phyloP scores from a whole-genome alignment of 2,113 vertebrate genomes.

The Grammomys dolichurus region DNA sequence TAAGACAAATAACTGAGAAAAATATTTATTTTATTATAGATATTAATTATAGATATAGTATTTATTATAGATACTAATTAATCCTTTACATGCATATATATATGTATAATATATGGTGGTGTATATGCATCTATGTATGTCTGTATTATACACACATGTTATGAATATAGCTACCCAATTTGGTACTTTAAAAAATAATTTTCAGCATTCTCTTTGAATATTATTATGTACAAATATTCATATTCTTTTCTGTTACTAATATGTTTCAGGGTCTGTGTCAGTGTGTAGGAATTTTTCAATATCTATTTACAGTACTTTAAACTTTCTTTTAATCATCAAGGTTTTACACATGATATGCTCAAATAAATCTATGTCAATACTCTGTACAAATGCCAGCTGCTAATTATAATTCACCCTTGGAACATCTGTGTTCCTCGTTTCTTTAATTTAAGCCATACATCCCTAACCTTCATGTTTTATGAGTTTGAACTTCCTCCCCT shows the following conservation, averaged over 20 bases:
- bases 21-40: neutral
- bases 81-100: no score
- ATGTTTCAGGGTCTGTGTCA: neutral
- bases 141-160: neutral
- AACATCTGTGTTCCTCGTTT: neutral
- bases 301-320: neutral
- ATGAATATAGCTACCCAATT: neutral
- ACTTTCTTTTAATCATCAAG: neutral
- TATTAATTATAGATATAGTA: neutral
- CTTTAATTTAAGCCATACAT: constrained; percentile 19
- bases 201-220: neutral
- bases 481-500: neutral
- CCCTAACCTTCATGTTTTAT: neutral
- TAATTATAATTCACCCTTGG: constrained; percentile 28
- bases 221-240: neutral
- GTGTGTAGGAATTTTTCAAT: neutral
- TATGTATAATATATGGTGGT: neutral
- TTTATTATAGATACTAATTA: neutral
- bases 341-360: neutral
- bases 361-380: neutral
- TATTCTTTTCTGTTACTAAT: neutral
- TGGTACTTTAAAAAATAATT: neutral
- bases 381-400: neutral
- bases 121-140: neutral
- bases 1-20: neutral